A percentile compares a stretch with the other conserved stretches of the same genome.
Conservation (phyloP, 1,140 invertebrate species). For the Lysiphlebus fabarum region DNA sequence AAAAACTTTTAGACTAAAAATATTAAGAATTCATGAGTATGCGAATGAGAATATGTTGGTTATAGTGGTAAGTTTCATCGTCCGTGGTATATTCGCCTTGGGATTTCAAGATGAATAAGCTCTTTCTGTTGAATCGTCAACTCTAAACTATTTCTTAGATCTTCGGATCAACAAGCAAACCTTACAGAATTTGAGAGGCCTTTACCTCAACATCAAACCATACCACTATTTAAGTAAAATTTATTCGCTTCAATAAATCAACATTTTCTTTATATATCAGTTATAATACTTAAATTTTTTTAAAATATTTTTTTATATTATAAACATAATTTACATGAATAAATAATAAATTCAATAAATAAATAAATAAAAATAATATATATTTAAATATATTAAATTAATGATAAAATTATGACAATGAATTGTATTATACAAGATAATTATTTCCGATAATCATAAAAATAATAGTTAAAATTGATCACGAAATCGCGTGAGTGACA, state of each 20-base stretch:
- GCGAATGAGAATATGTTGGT: slow-evolving; percentile 2
- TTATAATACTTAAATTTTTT: too few relatives aligned
- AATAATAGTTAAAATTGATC: neutral
- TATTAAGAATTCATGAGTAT: slow-evolving; percentile 13
- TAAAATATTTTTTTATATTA: too few relatives aligned
- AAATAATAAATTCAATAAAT: too few relatives aligned
- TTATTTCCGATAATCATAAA: slow-evolving; percentile 1
- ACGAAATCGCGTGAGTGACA: slow-evolving; percentile 39
- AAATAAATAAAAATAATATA: too few relatives aligned
- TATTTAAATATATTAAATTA: too few relatives aligned
- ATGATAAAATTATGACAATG: too few relatives aligned
- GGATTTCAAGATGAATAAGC: slow-evolving; percentile 23
- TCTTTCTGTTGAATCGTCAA: slow-evolving; percentile 26
- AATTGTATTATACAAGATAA: too few relatives aligned
- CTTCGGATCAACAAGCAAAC: slow-evolving; percentile 33
- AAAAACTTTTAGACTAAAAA: neutral
- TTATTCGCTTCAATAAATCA: slow-evolving; percentile 37
- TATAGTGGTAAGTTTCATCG: slow-evolving; percentile 5
- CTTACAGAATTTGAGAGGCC: neutral
- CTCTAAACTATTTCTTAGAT: slow-evolving; percentile 52
- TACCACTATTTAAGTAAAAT: slow-evolving; percentile 35
- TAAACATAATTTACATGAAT: too few relatives aligned
- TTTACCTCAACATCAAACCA: slow-evolving; percentile 4
- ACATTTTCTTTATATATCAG: too few relatives aligned
- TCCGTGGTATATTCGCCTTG: slow-evolving; percentile 9